phyloP scores from a whole-genome alignment of 2,888 invertebrate species.

The Nebria salina region DNA sequence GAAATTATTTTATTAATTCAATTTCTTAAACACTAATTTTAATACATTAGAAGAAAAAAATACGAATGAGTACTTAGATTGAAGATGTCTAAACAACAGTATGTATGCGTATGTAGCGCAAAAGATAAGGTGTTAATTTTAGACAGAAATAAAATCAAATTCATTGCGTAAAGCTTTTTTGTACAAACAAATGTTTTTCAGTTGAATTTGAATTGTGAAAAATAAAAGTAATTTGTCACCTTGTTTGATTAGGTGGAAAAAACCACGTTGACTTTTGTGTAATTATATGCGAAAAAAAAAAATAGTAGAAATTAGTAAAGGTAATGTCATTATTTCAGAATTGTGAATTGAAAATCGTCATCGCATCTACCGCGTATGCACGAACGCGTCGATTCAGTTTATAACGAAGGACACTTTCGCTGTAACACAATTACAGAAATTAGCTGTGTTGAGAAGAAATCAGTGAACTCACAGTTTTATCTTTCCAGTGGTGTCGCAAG shows the following conservation, averaged over 20 bases:
- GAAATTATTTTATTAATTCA: too few species aligned
- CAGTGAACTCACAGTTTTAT: not conserved
- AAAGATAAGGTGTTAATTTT: too few species aligned
- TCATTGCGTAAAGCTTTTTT: not conserved
- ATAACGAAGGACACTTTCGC: slow-evolving; percentile 41
- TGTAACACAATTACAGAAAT: slow-evolving; percentile 43
- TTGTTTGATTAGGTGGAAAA: not conserved
- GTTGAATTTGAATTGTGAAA: not conserved
- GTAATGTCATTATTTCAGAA: slow-evolving; percentile 38
- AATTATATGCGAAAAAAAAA: not conserved
- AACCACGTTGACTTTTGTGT: not conserved
- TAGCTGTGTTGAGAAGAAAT: slow-evolving; percentile 36
- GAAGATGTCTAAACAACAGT: too few species aligned
- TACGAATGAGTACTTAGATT: too few species aligned
- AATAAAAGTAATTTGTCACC: not conserved
- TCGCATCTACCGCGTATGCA: slow-evolving; percentile 12
- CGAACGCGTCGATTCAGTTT: slow-evolving; percentile 11
- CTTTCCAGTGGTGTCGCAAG: not conserved
- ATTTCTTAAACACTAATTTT: too few species aligned
- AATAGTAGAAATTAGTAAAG: slow-evolving; percentile 35
- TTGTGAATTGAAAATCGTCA: slow-evolving; percentile 41
- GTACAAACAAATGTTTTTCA: not conserved
- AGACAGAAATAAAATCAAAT: too few species aligned
- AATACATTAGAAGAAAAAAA: too few species aligned
- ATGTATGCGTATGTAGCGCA: too few species aligned